These are phyloP conservation scores for Lucilia cuprina DNA, from an alignment of 1,140 invertebrate genomes.

Conservation along the genomic window DNA sequence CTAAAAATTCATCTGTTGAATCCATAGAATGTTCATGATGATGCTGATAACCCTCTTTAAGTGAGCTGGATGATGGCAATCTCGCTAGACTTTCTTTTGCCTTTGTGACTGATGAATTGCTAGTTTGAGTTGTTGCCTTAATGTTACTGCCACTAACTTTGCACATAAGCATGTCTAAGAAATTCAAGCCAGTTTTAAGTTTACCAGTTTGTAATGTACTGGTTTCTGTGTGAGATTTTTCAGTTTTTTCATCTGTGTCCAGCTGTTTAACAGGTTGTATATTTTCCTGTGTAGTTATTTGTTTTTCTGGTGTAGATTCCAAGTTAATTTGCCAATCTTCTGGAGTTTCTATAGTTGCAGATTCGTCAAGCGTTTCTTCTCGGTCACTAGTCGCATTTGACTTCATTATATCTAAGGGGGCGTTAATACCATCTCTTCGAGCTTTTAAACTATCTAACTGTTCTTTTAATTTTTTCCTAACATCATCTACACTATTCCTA, in stretches of 20 bases:
- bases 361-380: background rate
- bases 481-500: background rate
- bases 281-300: constrained; percentile 38
- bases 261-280: constrained; percentile 21
- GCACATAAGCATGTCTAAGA: constrained; percentile 56
- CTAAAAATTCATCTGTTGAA: constrained; percentile 53
- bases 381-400: background rate
- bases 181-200: constrained; percentile 46
- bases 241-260: constrained; percentile 29
- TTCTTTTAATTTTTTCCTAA: background rate
- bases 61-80: background rate
- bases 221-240: constrained; percentile 25
- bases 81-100: background rate
- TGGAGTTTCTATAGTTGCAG: background rate
- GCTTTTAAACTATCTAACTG: background rate
- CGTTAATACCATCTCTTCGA: background rate
- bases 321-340: constrained; percentile 36
- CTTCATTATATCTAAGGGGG: background rate
- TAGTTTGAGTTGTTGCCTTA: background rate
- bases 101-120: background rate
- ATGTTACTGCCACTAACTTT: constrained; percentile 48
- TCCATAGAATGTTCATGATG: constrained; percentile 39
- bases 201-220: background rate
- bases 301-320: constrained; percentile 41
- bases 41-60: background rate